Percentiles rank a stretch among this genome's conserved stretches.
Evolutionary conservation across 2,888 invertebrate species (phyloP).

Genomic region (Geophilus truncorum): DNA sequence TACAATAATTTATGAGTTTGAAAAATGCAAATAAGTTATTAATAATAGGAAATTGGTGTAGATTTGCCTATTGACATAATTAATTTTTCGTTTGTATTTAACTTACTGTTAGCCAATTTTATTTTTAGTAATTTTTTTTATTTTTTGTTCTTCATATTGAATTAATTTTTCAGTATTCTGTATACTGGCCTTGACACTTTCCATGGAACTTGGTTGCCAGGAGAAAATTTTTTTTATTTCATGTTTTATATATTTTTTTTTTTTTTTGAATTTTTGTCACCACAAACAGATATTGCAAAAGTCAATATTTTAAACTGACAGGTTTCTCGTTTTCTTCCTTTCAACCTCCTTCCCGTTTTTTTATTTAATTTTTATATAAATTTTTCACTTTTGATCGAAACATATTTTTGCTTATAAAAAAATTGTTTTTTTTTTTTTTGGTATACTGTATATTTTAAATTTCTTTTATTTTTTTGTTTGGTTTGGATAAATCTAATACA

Average conservation of each 20-base stretch:
- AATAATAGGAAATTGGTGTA: slow-evolving; percentile 4
- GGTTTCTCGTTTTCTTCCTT: background rate
- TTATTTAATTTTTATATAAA: background rate
- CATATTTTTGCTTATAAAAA: background rate
- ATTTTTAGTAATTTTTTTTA: background rate
- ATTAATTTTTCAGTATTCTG: background rate
- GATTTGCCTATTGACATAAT: background rate
- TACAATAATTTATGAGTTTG: slow-evolving; percentile 25
- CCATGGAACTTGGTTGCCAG: background rate
- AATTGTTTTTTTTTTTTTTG: background rate
- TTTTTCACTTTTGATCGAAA: background rate
- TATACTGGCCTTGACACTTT: background rate
- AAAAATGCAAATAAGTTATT: slow-evolving; percentile 19
- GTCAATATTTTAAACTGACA: slow-evolving; percentile 28
- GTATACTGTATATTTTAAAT: too few species aligned
- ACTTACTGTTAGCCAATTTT: background rate
- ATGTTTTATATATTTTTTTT: background rate
- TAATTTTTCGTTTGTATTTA: background rate
- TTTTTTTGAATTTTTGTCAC: background rate
- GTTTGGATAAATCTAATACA: background rate
- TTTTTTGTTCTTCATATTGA: background rate
- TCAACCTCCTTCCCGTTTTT: background rate
- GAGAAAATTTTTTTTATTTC: background rate
- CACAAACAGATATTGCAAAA: slow-evolving; percentile 18
- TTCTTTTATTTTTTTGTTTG: too few species aligned